Conservation (phyloP, 92 coral and sea anemone genomes). For the Anthopleura xanthogrammica region DNA sequence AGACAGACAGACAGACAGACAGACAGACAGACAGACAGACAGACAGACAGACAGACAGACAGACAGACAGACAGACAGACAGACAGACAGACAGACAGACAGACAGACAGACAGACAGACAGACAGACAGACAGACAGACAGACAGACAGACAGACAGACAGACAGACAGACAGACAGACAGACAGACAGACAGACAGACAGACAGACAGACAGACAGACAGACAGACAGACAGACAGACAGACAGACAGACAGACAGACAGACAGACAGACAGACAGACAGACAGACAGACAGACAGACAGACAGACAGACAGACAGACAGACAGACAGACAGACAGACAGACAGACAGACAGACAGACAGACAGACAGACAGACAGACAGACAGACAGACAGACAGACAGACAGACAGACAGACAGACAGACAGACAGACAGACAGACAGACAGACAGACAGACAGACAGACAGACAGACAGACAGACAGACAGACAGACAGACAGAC, state of each 20-base stretch:
- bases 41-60: constrained; percentile 17
- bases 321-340: constrained; percentile 17
- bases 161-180: constrained; percentile 17
- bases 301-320: constrained; percentile 12
- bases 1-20: constrained; percentile 17
- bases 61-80: constrained; percentile 12
- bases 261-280: constrained; percentile 12
- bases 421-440: constrained; percentile 12
- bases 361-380: constrained; percentile 17
- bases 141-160: constrained; percentile 12
- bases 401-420: constrained; percentile 17
- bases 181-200: constrained; percentile 12
- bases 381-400: constrained; percentile 12
- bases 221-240: constrained; percentile 12
- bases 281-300: constrained; percentile 17
- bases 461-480: constrained; percentile 12
- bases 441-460: constrained; percentile 17
- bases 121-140: constrained; percentile 17
- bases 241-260: constrained; percentile 17
- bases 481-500: constrained; percentile 17
- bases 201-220: constrained; percentile 17
- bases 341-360: constrained; percentile 12
- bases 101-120: constrained; percentile 12
- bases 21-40: constrained; percentile 12
- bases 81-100: constrained; percentile 17